Base-by-base conservation (phyloP, 2,113 vertebrate genomes). In the Eira barbara region DNA sequence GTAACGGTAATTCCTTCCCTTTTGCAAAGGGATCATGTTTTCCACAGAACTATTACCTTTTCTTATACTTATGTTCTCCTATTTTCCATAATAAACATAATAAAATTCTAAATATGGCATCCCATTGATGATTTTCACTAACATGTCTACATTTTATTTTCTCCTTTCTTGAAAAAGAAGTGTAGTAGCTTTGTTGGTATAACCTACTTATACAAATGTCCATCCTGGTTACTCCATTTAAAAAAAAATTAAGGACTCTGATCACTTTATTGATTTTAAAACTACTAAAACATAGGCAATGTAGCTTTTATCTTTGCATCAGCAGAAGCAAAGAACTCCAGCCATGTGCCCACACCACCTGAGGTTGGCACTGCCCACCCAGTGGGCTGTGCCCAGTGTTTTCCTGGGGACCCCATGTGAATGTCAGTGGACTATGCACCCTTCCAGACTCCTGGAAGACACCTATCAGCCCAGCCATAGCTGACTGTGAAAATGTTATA, bases 301-400 rank as follows among this genome's bases (percentile, higher is more conserved):
- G 29, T 6, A 18, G 42, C 15, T 69, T 79, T 67, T 31, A 65
- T 55, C 83, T 87, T 80, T 49, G 18, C n/a, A 47, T 11, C 4
- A 11, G 18, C 57, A 67, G 71, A 84, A 79, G 25, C 15, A 14
- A 91, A 59, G 15, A 55, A 8, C 2, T 39, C 31, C 2, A 25
- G 8, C 7, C 55, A 12, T 21, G 23, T 23, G 1, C 20, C 18
- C 5, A 6, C 7, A 25, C 7, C 21, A 11, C 45, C 34, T 6
- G 3, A 49, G 11, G 1, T 0, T 63, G 13, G n/a, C 23, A 13
- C 21, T 34, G 34, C 25, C 6, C 6, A 27, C 7, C 8, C 0
- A n/a, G 49, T 2, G 1, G 1, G 6, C 8, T 55, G 2, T 8
- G 25, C 34, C 27, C 17, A 12, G 3, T 13, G 13, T 27, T 76